Evolutionary conservation across 2,888 invertebrate genomes (phyloP).

Genomic region (Microdon myrmicae): DNA sequence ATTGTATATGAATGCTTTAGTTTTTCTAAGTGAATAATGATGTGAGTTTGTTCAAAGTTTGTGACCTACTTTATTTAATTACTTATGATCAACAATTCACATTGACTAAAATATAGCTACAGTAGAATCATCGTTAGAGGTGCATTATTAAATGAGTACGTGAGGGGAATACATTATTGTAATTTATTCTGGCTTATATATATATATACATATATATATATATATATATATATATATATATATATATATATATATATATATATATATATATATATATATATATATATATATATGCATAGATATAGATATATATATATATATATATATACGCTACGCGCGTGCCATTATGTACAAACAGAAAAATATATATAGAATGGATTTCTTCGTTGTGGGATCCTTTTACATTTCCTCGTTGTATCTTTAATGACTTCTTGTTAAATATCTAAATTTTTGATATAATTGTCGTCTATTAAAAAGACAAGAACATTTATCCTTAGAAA

Average conservation of each 20-base stretch:
- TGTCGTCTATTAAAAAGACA: too few species aligned
- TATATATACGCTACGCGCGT: not conserved
- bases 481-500: too few species aligned
- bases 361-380: conserved; percentile 10
- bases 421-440: conserved; percentile 38
- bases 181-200: conserved; percentile 13
- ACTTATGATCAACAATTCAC: conserved; percentile 25
- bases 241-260: conserved; percentile 5
- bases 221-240: conserved; percentile 12
- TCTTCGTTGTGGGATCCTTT: conserved; percentile 24
- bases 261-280: conserved; percentile 10
- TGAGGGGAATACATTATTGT: conserved; percentile 6
- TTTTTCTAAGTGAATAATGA: too few species aligned
- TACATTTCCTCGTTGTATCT: conserved; percentile 15
- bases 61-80: too few species aligned
- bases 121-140: conserved; percentile 15
- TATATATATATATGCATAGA: too few species aligned
- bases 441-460: conserved; percentile 22
- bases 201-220: conserved; percentile 14
- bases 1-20: too few species aligned
- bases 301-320: conserved; percentile 19
- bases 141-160: conserved; percentile 10
- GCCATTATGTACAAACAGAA: conserved; percentile 5
- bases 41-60: too few species aligned
- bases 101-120: conserved; percentile 40